Evolutionary conservation across 2,113 vertebrate species (phyloP).

Genomic region (Ranitomeya imitator): DNA sequence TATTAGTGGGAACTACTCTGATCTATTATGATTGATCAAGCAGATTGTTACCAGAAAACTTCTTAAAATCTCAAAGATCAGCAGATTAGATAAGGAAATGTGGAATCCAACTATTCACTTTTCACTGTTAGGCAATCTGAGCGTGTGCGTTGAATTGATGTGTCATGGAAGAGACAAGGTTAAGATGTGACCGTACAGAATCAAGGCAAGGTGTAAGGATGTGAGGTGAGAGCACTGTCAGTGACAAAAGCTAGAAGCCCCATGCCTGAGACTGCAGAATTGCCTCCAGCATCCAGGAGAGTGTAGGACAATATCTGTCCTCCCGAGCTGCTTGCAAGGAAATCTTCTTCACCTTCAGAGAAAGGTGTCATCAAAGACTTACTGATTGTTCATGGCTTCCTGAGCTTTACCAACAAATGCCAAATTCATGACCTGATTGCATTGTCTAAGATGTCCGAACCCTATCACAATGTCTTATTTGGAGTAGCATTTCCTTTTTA

Average conservation of each 20-base stretch:
- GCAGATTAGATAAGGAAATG: background rate
- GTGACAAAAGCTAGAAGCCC: constrained; percentile 8
- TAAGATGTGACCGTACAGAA: constrained; percentile 50
- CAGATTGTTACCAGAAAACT: too few species aligned
- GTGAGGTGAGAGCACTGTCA: constrained; percentile 7
- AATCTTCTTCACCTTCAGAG: background rate
- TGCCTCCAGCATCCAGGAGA: background rate
- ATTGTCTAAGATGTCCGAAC: background rate
- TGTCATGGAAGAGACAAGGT: constrained; percentile 44
- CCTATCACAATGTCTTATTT: background rate
- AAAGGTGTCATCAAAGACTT: background rate
- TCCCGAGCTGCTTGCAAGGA: background rate
- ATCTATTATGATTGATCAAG: too few species aligned
- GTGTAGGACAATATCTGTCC: constrained; percentile 17
- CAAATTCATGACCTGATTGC: background rate
- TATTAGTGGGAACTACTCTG: too few species aligned
- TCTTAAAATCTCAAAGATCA: background rate
- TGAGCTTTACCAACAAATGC: background rate
- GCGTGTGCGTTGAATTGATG: background rate
- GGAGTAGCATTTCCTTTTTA: too few species aligned
- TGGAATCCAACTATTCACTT: background rate
- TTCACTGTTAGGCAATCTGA: background rate
- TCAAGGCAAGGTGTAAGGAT: too few species aligned
- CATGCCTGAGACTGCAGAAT: constrained; percentile 15
- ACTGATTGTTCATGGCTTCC: background rate